Evolutionary conservation across 2,888 invertebrate species (phyloP), one percentile per base, ranked within the genome.

Genomic region (Spialia ferax): DNA sequence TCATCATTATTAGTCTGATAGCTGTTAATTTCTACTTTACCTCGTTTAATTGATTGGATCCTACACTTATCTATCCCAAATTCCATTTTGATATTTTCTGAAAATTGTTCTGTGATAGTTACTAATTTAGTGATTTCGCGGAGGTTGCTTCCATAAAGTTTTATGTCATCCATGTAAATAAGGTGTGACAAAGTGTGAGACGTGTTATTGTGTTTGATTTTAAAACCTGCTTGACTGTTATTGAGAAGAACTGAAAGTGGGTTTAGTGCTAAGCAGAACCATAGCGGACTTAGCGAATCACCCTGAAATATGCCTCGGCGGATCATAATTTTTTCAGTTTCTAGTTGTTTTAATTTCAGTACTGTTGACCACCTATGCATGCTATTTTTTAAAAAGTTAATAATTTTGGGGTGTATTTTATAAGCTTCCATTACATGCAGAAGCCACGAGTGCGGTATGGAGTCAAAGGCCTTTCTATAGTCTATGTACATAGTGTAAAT

Each of bases 231-330:
- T 3, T 42, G n/a, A n/a, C 42, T n/a, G n/a, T 42, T 42, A 15
- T 42, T 15, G 4, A 42, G 15, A 4, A 42, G 42, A 7, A 1
- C 0, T n/a, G 42, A 42, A 7, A 42, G 15, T 2, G 42, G 42
- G 15, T 42, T 15, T 15, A 48, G 1, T n/a, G n/a, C n/a, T n/a
- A n/a, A n/a, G n/a, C n/a, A n/a, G n/a, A n/a, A n/a, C n/a, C n/a
- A n/a, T n/a, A 0, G 48, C 48, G 42, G 42, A 8, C 42, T 42
- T n/a, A 42, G 42, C 15, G 42, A 42, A 8, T 20, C 48, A 20
- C 48, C 48, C 10, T 48, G 48, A 15, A 48, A 48, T 48, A 48
- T 48, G 8, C 48, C 48, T 48, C 48, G 13, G 20, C 48, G 20
- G 4, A 48, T 48, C 20, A 10, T 18, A 8, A 48, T 48, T 48